A percentile compares a stretch with the other conserved stretches of the same genome.
These are phyloP conservation scores for Decapterus maruadsi DNA, from an alignment of 2,797 vertebrate genomes.

Conservation along the genomic window DNA sequence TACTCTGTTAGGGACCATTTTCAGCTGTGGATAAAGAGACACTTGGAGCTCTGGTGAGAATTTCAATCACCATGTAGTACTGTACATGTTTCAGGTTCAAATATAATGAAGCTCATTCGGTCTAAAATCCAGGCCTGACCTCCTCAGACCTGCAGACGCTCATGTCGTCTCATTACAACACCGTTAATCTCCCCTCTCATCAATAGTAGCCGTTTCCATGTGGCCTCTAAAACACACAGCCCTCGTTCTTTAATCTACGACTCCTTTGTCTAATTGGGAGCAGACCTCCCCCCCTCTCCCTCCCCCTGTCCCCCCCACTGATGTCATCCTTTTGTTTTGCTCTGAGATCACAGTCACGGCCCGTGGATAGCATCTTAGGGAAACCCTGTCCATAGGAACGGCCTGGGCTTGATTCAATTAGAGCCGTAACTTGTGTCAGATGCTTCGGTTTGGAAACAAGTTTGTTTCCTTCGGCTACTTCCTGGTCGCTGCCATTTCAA, in stretches of 20 bases:
- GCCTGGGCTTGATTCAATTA: conserved; percentile 73
- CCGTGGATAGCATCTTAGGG: conserved; percentile 48
- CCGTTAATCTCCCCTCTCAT: conserved; percentile 35
- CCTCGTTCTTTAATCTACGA: conserved; percentile 39
- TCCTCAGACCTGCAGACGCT: conserved; percentile 14
- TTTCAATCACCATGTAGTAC: too few relatives aligned
- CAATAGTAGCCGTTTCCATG: conserved; percentile 38
- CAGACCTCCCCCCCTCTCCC: conserved; percentile 17
- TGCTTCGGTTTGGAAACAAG: conserved; percentile 58
- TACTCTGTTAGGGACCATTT: background rate
- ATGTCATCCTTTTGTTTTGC: conserved; percentile 68
- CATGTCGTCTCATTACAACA: conserved; percentile 44
- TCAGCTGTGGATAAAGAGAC: too few relatives aligned
- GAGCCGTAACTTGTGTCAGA: conserved; percentile 71
- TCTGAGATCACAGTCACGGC: conserved; percentile 54
- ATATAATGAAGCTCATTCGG: background rate
- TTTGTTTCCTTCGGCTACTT: conserved; percentile 68
- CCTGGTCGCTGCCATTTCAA: conserved; percentile 63
- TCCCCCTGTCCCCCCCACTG: conserved; percentile 32
- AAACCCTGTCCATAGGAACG: conserved; percentile 60
- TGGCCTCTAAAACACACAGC: conserved; percentile 16
- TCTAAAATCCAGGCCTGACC: background rate
- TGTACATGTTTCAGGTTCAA: background rate
- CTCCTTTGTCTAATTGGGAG: conserved; percentile 55
- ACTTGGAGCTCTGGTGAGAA: too few relatives aligned